Evolutionary conservation across 2,113 vertebrate species (phyloP).

Genomic region (Rhagologus leucostigma): DNA sequence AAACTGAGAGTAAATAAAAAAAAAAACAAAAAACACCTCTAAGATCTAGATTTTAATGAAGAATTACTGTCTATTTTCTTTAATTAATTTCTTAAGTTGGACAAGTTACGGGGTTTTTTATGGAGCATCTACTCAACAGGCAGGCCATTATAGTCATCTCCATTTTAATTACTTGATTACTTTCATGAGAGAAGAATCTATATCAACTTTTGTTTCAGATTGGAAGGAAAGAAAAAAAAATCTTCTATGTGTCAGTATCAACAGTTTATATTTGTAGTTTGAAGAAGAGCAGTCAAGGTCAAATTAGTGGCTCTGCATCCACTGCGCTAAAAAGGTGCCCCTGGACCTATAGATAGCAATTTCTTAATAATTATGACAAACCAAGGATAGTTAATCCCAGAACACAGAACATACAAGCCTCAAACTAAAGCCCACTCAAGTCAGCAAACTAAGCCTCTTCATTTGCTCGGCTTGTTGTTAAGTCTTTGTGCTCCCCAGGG

Average conservation of each 20-base stretch:
- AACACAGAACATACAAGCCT: slow-evolving; percentile 26
- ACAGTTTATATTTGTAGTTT: slow-evolving; percentile 22
- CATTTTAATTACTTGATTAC: slow-evolving; percentile 48
- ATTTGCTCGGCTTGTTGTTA: not conserved
- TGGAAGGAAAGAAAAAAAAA: not conserved
- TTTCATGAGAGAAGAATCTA: not conserved
- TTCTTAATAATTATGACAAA: slow-evolving; percentile 50
- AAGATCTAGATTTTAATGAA: slow-evolving; percentile 5
- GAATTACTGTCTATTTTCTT: not conserved
- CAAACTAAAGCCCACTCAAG: slow-evolving; percentile 8
- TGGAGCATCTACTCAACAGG: not conserved
- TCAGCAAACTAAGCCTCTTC: not conserved
- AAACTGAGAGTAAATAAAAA: not conserved
- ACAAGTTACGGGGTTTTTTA: not conserved
- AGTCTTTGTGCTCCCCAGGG: not conserved
- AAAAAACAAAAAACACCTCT: not conserved
- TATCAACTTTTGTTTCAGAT: slow-evolving; percentile 5
- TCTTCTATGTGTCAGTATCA: not conserved
- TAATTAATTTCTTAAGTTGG: slow-evolving; percentile 41
- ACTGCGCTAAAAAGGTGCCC: slow-evolving; percentile 39
- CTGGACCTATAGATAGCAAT: slow-evolving; percentile 10
- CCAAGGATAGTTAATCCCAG: not conserved
- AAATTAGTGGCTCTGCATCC: slow-evolving; percentile 8
- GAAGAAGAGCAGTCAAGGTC: slow-evolving; percentile 32
- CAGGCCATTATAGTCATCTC: not conserved